phyloP scores from a whole-genome alignment of 2,888 invertebrate genomes.

The Cantharis rustica region DNA sequence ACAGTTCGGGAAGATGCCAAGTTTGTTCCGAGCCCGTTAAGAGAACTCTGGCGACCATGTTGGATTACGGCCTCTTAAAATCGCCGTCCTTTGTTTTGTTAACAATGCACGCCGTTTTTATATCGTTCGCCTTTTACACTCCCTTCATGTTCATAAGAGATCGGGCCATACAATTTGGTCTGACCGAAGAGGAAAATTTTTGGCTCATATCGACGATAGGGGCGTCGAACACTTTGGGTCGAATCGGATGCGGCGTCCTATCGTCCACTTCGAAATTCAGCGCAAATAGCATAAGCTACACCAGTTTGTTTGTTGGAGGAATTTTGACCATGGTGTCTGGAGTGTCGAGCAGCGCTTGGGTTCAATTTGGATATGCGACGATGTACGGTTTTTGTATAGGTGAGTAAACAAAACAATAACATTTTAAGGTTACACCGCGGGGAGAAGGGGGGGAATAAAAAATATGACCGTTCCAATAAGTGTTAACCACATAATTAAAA shows the following conservation, averaged over 20 bases:
- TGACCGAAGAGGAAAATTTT: conserved; percentile 60
- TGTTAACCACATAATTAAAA: neutral
- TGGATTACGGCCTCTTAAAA: conserved; percentile 80
- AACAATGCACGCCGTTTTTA: conserved; percentile 83
- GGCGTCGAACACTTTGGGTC: conserved; percentile 84
- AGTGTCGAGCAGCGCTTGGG: conserved; percentile 60
- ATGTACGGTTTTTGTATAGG: conserved; percentile 86
- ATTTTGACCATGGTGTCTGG: conserved; percentile 79
- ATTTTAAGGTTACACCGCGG: too few relatives aligned
- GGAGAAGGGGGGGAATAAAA: neutral
- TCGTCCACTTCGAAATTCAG: conserved; percentile 41
- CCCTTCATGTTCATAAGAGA: conserved; percentile 77
- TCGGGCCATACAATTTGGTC: conserved; percentile 62
- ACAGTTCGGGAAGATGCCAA: conserved; percentile 66
- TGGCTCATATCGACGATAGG: conserved; percentile 83
- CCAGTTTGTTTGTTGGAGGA: conserved; percentile 58
- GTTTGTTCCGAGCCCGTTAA: conserved; percentile 76
- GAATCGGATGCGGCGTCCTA: conserved; percentile 76
- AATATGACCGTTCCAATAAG: neutral
- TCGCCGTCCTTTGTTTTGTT: conserved; percentile 85
- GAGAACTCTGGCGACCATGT: conserved; percentile 75
- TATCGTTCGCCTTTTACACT: conserved; percentile 90
- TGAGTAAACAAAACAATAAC: conserved; percentile 56
- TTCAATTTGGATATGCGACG: conserved; percentile 75
- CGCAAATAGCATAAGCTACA: conserved; percentile 31